These are phyloP conservation scores for Phymanthus crucifer DNA, from an alignment of 92 coral and sea anemone genomes.

Conservation along the genomic window DNA sequence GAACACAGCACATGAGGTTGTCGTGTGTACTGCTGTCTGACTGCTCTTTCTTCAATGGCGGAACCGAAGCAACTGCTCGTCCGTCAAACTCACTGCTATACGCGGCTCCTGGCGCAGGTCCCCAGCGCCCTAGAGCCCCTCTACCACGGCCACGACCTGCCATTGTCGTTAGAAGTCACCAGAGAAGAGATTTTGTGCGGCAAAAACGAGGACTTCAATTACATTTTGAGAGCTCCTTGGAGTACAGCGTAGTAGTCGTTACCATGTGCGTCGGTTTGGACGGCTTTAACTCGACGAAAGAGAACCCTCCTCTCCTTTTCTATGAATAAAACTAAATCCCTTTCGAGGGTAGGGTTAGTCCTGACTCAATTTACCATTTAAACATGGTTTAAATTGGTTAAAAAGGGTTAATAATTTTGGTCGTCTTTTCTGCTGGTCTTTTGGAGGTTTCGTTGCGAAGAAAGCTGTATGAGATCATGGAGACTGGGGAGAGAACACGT, in stretches of 20 bases:
- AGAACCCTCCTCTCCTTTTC: background rate
- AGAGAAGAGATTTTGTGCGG: background rate
- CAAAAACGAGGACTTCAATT: no score
- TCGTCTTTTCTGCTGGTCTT: background rate
- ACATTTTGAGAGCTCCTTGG: background rate
- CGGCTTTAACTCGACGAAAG: background rate
- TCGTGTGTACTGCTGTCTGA: background rate
- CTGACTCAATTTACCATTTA: background rate
- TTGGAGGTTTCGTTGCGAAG: background rate
- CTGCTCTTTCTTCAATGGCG: conserved; percentile 38
- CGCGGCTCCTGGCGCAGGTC: conserved; percentile 31
- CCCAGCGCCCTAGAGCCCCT: conserved; percentile 79
- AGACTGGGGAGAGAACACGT: background rate
- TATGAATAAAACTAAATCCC: background rate
- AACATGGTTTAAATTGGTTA: background rate
- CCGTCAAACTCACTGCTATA: conserved; percentile 36
- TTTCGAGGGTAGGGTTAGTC: background rate
- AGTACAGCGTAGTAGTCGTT: background rate
- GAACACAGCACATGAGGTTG: conserved; percentile 29
- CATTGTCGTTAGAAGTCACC: conserved; percentile 25
- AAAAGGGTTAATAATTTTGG: background rate
- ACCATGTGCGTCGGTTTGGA: background rate
- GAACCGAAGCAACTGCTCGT: conserved; percentile 62
- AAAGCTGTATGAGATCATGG: background rate
- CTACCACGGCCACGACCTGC: conserved; percentile 87